Percentiles rank a stretch among this genome's conserved stretches.
These are phyloP conservation scores for Helicoverpa zea DNA, from an alignment of 1,140 invertebrate genomes.

Conservation along the genomic window DNA sequence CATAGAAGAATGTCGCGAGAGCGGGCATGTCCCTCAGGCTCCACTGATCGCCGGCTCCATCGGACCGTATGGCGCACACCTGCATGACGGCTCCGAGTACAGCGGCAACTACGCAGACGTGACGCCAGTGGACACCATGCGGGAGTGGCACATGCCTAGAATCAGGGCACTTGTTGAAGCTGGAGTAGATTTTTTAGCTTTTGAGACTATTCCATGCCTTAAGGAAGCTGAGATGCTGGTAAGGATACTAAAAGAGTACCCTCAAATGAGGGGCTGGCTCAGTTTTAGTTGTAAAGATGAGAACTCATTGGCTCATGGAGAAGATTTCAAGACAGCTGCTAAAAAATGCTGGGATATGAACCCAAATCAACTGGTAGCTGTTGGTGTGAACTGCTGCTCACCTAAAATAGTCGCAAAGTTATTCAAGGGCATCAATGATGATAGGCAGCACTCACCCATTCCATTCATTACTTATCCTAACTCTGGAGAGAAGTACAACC, in stretches of 20 bases:
- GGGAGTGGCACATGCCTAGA: constrained; percentile 93
- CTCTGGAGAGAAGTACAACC: constrained; percentile 90
- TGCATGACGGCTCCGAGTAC: constrained; percentile 96
- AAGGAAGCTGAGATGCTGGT: constrained; percentile 93
- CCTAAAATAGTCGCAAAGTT: constrained; percentile 86
- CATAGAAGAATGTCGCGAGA: constrained; percentile 81
- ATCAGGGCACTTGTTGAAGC: constrained; percentile 91
- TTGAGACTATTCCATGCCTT: constrained; percentile 96
- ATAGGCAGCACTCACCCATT: constrained; percentile 83
- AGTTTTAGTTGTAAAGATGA: constrained; percentile 92
- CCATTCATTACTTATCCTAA: constrained; percentile 93
- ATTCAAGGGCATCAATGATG: constrained; percentile 87
- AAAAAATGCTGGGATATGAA: constrained; percentile 88
- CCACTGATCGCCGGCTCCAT: constrained; percentile 93
- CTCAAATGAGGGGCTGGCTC: constrained; percentile 92
- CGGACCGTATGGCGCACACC: constrained; percentile 95
- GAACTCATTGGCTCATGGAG: constrained; percentile 90
- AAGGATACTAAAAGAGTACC: constrained; percentile 91
- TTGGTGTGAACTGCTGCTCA: constrained; percentile 95
- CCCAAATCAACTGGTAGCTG: constrained; percentile 91
- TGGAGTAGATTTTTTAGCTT: constrained; percentile 93
- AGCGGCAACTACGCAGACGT: constrained; percentile 92
- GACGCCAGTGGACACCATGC: constrained; percentile 88
- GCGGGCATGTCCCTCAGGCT: constrained; percentile 53
- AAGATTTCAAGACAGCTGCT: constrained; percentile 89